These are phyloP conservation scores for Cordilura impudica DNA, from an alignment of 2,888 invertebrate genomes.

Conservation along the genomic window DNA sequence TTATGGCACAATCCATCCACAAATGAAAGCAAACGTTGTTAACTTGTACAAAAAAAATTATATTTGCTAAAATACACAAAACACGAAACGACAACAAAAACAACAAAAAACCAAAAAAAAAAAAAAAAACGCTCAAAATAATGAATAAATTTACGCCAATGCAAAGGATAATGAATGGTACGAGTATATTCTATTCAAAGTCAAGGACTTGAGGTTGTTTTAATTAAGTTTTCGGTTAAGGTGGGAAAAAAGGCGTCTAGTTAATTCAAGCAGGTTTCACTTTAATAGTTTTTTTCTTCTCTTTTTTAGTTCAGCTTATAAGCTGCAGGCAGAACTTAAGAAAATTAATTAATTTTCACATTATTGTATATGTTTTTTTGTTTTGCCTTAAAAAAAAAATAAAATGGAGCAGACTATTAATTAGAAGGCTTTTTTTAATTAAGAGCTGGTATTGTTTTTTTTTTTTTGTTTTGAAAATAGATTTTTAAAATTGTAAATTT, in stretches of 20 bases:
- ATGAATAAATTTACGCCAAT: conserved; percentile 57
- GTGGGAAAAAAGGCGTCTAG: conserved; percentile 36
- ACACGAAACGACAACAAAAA: neutral
- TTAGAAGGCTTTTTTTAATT: too few species aligned
- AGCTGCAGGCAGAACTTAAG: neutral
- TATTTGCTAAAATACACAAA: too few species aligned
- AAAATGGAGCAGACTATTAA: neutral
- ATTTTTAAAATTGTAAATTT: too few species aligned
- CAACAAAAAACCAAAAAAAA: conserved; percentile 1
- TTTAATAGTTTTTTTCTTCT: conserved; percentile 7
- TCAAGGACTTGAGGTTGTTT: conserved; percentile 60
- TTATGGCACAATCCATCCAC: conserved; percentile 22
- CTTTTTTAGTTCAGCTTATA: too few species aligned
- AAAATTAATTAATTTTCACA: conserved; percentile 54
- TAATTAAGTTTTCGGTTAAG: conserved; percentile 59
- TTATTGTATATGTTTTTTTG: conserved; percentile 1
- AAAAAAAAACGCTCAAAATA: conserved; percentile 40
- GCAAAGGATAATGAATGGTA: conserved; percentile 29
- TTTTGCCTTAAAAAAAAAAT: too few species aligned
- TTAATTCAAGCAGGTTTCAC: neutral
- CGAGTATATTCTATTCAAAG: conserved; percentile 49
- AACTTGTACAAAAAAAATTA: neutral
- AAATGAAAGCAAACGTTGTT: conserved; percentile 6
- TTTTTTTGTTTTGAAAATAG: too few species aligned
- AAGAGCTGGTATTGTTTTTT: too few species aligned